phyloP scores from a whole-genome alignment of 2,888 invertebrate species.

The Alentia gelatinosa region DNA sequence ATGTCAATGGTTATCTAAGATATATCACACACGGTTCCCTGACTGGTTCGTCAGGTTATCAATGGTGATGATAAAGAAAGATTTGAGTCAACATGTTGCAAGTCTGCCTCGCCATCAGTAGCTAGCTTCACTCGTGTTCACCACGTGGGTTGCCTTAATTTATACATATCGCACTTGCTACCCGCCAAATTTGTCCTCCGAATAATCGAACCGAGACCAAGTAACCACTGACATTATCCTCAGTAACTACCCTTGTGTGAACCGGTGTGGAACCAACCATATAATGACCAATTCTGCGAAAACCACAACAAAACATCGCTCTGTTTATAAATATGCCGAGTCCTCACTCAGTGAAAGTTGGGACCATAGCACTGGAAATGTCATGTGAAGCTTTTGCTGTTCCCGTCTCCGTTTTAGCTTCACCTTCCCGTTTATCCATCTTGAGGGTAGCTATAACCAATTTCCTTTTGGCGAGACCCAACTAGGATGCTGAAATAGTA shows the following conservation, averaged over 20 bases:
- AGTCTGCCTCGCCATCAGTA: not conserved
- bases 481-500: not conserved
- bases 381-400: not conserved
- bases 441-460: not conserved
- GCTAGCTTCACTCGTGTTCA: not conserved
- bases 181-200: conserved; percentile 11
- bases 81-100: not conserved
- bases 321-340: conserved; percentile 33
- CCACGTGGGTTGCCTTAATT: conserved; percentile 38
- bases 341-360: not conserved
- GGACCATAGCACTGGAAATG: not conserved
- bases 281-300: not conserved
- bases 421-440: not conserved
- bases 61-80: not conserved
- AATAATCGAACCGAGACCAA: not conserved
- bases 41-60: too few relatives aligned
- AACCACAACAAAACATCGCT: not conserved
- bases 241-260: not conserved
- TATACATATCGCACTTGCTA: not conserved
- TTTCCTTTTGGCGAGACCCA: not conserved
- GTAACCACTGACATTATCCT: not conserved
- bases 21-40: too few relatives aligned
- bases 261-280: not conserved
- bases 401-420: not conserved
- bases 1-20: not conserved